phyloP scores from a whole-genome alignment of 2,797 vertebrate genomes.

The Cyclopterus lumpus region DNA sequence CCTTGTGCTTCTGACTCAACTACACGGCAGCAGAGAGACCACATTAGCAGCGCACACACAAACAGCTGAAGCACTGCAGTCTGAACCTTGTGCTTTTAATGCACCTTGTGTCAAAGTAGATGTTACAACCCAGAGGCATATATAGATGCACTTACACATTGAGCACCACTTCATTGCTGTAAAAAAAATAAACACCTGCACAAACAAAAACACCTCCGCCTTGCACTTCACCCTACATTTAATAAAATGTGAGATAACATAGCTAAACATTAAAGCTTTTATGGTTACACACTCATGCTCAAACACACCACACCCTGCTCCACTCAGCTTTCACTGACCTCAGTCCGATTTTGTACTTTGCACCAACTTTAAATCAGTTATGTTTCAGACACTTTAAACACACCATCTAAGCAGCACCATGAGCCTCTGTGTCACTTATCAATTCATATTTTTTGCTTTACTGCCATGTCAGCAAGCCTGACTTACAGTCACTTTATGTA shows the following conservation, averaged over 20 bases:
- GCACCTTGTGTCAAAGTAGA: conserved; percentile 13
- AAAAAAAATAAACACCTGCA: conserved; percentile 51
- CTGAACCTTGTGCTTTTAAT: conserved; percentile 10
- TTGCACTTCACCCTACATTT: conserved; percentile 45
- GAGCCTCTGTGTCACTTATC: not conserved
- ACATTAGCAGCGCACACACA: conserved; percentile 23
- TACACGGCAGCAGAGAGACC: conserved; percentile 61
- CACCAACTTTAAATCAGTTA: conserved; percentile 21
- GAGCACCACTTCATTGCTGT: conserved; percentile 24
- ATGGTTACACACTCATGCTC: conserved; percentile 29
- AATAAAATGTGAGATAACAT: conserved; percentile 54
- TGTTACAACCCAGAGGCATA: conserved; percentile 10
- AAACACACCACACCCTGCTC: conserved; percentile 57
- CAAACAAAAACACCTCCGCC: conserved; percentile 38
- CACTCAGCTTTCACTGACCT: conserved; percentile 31
- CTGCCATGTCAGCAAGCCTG: not conserved
- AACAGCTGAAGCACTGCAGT: conserved; percentile 8
- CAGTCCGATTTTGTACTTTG: conserved; percentile 34
- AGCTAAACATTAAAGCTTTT: conserved; percentile 57
- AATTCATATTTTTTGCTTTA: not conserved
- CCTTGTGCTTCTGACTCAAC: conserved; percentile 95
- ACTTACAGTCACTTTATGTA: not conserved
- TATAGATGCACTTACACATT: conserved; percentile 2
- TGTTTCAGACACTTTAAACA: conserved; percentile 5
- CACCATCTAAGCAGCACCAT: not conserved